Percentiles rank a stretch among this genome's conserved stretches.
These are phyloP conservation scores for Apamea epomidion DNA, from an alignment of 2,888 invertebrate species.

Conservation along the genomic window DNA sequence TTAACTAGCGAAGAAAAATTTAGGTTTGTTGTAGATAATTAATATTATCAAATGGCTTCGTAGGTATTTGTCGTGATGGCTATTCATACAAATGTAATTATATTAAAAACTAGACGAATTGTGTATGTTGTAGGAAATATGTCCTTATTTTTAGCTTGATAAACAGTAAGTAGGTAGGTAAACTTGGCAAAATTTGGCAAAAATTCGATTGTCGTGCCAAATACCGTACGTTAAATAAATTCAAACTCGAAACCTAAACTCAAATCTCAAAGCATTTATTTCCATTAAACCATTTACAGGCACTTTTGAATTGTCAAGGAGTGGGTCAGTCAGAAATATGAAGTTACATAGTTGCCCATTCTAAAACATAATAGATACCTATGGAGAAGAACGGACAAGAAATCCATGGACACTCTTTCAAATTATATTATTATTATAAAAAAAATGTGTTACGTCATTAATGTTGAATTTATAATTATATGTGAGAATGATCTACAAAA, in stretches of 20 bases:
- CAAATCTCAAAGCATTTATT: no score
- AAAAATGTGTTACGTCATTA: no score
- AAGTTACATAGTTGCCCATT: neutral
- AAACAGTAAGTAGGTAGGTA: constrained; percentile 3
- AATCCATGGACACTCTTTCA: no score
- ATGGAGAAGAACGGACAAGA: no score
- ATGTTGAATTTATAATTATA: no score
- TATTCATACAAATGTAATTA: constrained; percentile 1
- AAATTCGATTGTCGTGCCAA: neutral
- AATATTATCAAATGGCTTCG: neutral
- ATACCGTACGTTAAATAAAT: constrained; percentile 9
- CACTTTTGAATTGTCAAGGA: neutral
- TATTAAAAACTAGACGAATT: neutral
- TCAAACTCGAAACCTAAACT: no score
- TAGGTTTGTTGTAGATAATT: constrained; percentile 12
- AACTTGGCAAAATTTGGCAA: neutral
- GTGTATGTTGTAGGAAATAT: neutral
- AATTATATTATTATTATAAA: no score
- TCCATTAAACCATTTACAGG: no score
- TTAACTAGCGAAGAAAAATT: neutral
- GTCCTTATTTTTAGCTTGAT: constrained; percentile 33
- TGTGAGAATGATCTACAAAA: no score
- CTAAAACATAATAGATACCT: neutral
- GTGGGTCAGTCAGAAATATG: neutral
- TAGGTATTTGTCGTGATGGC: constrained; percentile 11